Conservation (phyloP, 2,797 vertebrate genomes). For the Sebastiscus albofasciatus region DNA sequence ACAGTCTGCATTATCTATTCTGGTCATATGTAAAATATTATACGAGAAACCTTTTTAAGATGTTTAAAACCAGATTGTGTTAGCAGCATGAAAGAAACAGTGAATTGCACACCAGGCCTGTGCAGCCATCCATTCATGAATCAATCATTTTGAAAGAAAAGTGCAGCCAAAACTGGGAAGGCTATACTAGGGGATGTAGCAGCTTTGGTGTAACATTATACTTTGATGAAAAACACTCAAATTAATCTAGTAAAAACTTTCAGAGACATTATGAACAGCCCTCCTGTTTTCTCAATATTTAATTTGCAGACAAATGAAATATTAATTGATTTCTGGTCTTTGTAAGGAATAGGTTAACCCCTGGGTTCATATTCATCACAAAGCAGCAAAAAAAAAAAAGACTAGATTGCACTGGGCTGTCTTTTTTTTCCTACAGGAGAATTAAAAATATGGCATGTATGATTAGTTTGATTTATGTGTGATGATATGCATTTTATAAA, state of each 20-base stretch:
- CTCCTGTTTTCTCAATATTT: constrained; percentile 53
- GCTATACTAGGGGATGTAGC: constrained; percentile 22
- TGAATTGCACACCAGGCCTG: constrained; percentile 40
- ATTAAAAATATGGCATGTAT: constrained; percentile 12
- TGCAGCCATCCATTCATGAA: constrained; percentile 57
- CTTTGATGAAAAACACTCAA: constrained; percentile 48
- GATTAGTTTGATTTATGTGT: constrained; percentile 44
- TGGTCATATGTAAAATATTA: constrained; percentile 34
- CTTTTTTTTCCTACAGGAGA: background rate
- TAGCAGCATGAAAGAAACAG: constrained; percentile 40
- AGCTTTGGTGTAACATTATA: constrained; percentile 27
- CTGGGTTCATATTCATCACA: constrained; percentile 53
- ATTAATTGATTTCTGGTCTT: constrained; percentile 64
- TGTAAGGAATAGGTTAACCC: constrained; percentile 54
- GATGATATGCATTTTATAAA: constrained; percentile 31
- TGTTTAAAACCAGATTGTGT: constrained; percentile 42
- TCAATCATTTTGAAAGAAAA: constrained; percentile 68
- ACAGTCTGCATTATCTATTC: constrained; percentile 34
- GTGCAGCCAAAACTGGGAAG: constrained; percentile 35
- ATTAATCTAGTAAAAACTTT: constrained; percentile 51
- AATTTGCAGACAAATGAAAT: constrained; percentile 63
- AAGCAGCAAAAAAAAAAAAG: constrained; percentile 5
- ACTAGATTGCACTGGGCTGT: constrained; percentile 10
- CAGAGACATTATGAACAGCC: constrained; percentile 26
- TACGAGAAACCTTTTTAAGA: constrained; percentile 33